Percentiles rank a stretch among this genome's conserved stretches.
Conservation (phyloP, 1,140 invertebrate species). For the Phymastichus coffea region DNA sequence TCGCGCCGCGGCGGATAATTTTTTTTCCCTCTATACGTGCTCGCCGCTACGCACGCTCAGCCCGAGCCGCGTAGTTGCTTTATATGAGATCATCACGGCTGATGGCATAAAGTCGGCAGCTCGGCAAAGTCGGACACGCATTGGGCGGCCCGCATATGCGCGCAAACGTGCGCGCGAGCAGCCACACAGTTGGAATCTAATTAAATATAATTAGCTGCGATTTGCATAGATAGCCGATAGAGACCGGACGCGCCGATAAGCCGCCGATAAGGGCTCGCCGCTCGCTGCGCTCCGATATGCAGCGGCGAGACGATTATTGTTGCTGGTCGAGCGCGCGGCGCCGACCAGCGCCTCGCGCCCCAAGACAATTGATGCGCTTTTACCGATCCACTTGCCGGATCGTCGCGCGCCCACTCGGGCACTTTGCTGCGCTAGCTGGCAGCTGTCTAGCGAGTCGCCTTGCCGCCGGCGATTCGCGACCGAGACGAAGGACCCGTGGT, state of each 20-base stretch:
- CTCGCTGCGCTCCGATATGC: slow-evolving; percentile 50
- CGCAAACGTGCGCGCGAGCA: background rate
- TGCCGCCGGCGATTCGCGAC: no score
- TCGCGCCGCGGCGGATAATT: background rate
- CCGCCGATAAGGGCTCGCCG: slow-evolving; percentile 45
- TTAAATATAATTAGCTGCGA: slow-evolving; percentile 60
- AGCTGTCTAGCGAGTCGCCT: no score
- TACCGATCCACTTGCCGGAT: no score
- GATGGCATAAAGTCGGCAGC: background rate
- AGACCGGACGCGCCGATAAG: slow-evolving; percentile 57
- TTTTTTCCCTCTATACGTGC: background rate
- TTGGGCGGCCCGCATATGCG: background rate
- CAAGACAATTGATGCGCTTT: no score
- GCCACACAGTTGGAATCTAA: slow-evolving; percentile 55
- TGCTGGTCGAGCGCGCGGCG: slow-evolving; percentile 33
- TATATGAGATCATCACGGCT: slow-evolving; percentile 4
- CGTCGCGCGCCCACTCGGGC: no score
- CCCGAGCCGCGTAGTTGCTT: no score
- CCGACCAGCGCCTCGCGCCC: no score
- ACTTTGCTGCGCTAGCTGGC: no score
- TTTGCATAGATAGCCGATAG: slow-evolving; percentile 58
- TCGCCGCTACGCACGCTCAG: no score
- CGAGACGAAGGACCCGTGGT: no score
- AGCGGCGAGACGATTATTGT: slow-evolving; percentile 54
- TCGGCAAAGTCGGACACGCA: no score